phyloP scores from a whole-genome alignment of 1,140 invertebrate species.

The Megalonaias nervosa region DNA sequence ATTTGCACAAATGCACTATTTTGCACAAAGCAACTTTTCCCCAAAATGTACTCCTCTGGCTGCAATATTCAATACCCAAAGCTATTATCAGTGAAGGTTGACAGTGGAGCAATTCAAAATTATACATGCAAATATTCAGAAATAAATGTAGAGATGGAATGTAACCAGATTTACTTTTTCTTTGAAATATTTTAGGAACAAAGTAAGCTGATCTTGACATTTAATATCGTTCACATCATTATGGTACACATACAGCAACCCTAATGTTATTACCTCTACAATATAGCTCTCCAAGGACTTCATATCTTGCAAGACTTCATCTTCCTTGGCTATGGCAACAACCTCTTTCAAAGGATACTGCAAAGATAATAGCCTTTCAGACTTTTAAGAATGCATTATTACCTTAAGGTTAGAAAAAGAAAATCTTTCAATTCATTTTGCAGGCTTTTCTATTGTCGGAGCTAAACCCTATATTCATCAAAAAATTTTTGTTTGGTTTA shows the following conservation, averaged over 20 bases:
- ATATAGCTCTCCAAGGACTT: conserved; percentile 89
- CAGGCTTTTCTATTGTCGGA: too few species aligned
- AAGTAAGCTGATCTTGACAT: neutral
- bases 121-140: neutral
- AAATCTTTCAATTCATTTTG: too few species aligned
- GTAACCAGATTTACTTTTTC: neutral
- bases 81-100: too few species aligned
- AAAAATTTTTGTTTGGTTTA: too few species aligned
- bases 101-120: too few species aligned
- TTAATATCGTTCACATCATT: neutral
- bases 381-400: too few species aligned
- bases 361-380: conserved; percentile 30
- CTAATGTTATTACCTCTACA: conserved; percentile 75
- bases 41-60: too few species aligned
- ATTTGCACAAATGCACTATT: too few species aligned
- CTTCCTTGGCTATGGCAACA: conserved; percentile 93
- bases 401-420: too few species aligned
- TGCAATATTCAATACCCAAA: too few species aligned
- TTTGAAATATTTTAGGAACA: neutral
- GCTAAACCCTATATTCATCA: too few species aligned
- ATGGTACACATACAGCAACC: neutral
- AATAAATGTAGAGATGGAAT: neutral
- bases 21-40: too few species aligned
- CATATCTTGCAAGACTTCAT: conserved; percentile 85
- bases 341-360: conserved; percentile 96